phyloP scores from a whole-genome alignment of 2,113 vertebrate species.

The Muntiacus reevesi region DNA sequence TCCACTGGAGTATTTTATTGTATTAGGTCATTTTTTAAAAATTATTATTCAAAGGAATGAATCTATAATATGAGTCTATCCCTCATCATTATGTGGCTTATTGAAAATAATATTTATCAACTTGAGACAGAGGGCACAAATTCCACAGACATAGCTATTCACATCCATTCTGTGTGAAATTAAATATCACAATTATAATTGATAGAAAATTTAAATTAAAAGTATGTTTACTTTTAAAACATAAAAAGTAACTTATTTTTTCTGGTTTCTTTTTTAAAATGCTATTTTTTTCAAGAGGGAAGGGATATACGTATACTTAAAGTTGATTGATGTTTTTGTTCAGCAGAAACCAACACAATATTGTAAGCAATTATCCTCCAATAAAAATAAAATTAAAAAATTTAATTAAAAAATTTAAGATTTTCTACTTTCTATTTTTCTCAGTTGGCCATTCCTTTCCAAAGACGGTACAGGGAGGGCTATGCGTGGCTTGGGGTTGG shows the following conservation, averaged over 20 bases:
- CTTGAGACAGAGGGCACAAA: background rate
- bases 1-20: background rate
- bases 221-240: background rate
- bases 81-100: background rate
- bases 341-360: background rate
- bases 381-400: background rate
- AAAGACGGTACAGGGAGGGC: background rate
- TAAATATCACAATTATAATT: background rate
- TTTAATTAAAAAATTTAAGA: background rate
- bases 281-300: background rate
- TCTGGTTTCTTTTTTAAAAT: background rate
- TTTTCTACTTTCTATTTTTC: background rate
- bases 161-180: background rate
- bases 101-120: background rate
- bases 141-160: background rate
- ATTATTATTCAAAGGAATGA: background rate
- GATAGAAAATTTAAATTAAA: background rate
- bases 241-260: background rate
- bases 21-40: background rate
- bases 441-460: background rate
- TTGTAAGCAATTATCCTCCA: background rate
- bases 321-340: background rate
- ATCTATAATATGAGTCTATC: background rate
- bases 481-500: background rate
- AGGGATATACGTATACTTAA: background rate